Percentiles rank a stretch among this genome's conserved stretches.
Evolutionary conservation across 1,140 invertebrate species (phyloP).

Genomic region (Meloidogyne exigua): DNA sequence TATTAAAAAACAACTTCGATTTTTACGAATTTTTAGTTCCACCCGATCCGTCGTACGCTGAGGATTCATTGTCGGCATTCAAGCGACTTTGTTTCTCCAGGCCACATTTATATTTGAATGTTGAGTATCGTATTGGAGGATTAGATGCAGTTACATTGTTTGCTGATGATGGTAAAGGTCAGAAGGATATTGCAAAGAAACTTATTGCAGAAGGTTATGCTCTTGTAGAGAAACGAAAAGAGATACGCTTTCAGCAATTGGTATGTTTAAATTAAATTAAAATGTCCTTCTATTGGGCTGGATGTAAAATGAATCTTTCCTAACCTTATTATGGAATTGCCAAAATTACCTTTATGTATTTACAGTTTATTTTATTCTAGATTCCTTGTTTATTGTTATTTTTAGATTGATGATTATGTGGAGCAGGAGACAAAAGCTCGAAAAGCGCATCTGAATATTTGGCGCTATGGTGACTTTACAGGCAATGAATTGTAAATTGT

Average conservation of each 20-base stretch:
- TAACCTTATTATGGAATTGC: no score
- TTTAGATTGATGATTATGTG: conserved; percentile 54
- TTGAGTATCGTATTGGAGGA: conserved; percentile 67
- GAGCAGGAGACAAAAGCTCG: conserved; percentile 55
- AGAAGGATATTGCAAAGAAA: conserved; percentile 78
- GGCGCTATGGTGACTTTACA: conserved; percentile 61
- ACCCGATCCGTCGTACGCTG: conserved; percentile 70
- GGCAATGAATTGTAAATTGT: conserved; percentile 50
- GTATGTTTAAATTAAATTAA: conserved; percentile 63
- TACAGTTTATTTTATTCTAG: no score
- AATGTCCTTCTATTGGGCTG: no score
- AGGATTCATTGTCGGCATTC: conserved; percentile 42
- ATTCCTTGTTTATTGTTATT: conserved; percentile 8
- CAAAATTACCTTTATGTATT: no score
- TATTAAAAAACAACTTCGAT: neutral
- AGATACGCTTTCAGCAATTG: conserved; percentile 78
- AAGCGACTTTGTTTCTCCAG: conserved; percentile 81
- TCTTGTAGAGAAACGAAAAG: conserved; percentile 77
- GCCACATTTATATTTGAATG: conserved; percentile 66
- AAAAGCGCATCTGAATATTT: conserved; percentile 55
- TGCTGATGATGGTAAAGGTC: conserved; percentile 65
- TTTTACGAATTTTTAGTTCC: conserved; percentile 71
- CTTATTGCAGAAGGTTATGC: conserved; percentile 82
- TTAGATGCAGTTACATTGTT: conserved; percentile 65
- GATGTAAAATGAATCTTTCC: no score